phyloP scores from a whole-genome alignment of 2,888 invertebrate species.

The Cephus rjabovi region DNA sequence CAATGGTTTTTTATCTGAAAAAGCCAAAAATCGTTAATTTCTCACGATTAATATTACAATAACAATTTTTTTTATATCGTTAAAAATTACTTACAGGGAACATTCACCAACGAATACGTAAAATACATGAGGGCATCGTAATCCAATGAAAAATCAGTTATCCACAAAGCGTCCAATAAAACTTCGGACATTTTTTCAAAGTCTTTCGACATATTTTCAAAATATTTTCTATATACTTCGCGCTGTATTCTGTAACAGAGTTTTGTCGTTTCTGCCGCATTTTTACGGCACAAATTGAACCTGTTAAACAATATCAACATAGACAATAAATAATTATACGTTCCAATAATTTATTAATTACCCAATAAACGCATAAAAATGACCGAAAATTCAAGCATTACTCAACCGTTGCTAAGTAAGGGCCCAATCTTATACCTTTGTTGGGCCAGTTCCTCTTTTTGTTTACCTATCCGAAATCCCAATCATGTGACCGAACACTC shows the following conservation, averaged over 20 bases:
- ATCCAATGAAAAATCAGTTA: slow-evolving; percentile 72
- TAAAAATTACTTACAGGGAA: slow-evolving; percentile 34
- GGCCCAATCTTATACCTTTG: too few species aligned
- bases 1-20: slow-evolving; percentile 40
- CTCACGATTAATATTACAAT: background rate
- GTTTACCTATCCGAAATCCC: slow-evolving; percentile 81
- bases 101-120: slow-evolving; percentile 66
- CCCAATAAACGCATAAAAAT: background rate
- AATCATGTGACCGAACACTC: slow-evolving; percentile 80
- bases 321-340: background rate
- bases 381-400: background rate
- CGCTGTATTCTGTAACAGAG: slow-evolving; percentile 69
- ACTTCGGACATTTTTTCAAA: slow-evolving; percentile 73
- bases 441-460: slow-evolving; percentile 9
- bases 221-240: slow-evolving; percentile 71
- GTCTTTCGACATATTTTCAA: slow-evolving; percentile 71
- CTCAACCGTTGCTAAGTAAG: background rate
- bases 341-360: background rate
- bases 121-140: slow-evolving; percentile 70
- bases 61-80: background rate
- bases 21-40: background rate
- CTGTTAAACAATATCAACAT: slow-evolving; percentile 54
- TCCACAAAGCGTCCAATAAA: slow-evolving; percentile 76
- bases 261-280: slow-evolving; percentile 72
- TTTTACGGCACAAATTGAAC: slow-evolving; percentile 76